Evolutionary conservation across 2,888 invertebrate genomes (phyloP), one percentile per base, ranked within the genome.

Genomic region (Andrena bucephala): DNA sequence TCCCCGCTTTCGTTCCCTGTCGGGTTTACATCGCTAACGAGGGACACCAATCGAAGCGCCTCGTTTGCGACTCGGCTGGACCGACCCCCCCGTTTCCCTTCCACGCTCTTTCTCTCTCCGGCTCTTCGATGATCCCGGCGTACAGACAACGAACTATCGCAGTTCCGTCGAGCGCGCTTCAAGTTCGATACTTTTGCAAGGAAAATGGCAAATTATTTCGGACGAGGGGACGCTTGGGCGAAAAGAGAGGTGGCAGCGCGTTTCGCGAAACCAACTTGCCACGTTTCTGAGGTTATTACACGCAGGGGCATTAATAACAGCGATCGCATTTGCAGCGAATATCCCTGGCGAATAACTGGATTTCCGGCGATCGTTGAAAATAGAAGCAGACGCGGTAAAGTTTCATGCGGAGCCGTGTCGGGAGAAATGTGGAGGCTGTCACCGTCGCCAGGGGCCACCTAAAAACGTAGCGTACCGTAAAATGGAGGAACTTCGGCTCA

Each of bases 401-500:
- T 73, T 85, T 72, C 63, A 71, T 66, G 60, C 66, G 70, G 27
- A 50, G 59, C 4, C 24, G 8, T 59, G 72, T 62, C 42, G 33
- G 74, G 85, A 76, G 83, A 80, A 83, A 76, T 48, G 78, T 63
- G 84, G 75, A 71, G 60, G 8, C 54, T 62, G 65, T 20, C 20
- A 27, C 42, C 54, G 76, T 54, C 85, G 68, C 77, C 66, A 50
- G 68, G 75, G 79, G 85, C 63, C 71, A 76, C 79, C 84, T 67
- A 81, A 87, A 85, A 87, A 86, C 82, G 73, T 87, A 80, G 66
- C 79, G 81, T 85, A 78, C 59, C 76, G 81, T 86, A 81, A 87
- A 86, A 81, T 77, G 83, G 63, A 50, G 76, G 52, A 86, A 87
- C 66, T 78, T 81, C 59, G 75, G 68, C 63, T 42, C 71, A 33